Evolutionary conservation across 1,140 invertebrate genomes (phyloP).

Genomic region (Eriosoma lanigerum): DNA sequence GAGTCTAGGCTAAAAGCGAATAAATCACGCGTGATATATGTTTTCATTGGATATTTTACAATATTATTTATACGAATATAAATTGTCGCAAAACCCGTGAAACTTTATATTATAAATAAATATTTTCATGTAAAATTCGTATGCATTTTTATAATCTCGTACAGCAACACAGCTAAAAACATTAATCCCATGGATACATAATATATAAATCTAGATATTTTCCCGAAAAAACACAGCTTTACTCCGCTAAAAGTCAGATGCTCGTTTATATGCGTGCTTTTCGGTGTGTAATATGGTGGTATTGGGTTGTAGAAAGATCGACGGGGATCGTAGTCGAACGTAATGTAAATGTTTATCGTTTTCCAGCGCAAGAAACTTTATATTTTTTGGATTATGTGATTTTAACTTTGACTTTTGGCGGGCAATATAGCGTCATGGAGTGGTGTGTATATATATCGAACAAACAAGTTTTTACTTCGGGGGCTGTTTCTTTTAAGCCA

Average conservation of each 20-base stretch:
- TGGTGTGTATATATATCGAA: slow-evolving; percentile 5
- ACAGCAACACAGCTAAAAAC: neutral
- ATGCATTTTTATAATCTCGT: neutral
- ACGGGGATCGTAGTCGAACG: neutral
- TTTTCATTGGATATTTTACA: neutral
- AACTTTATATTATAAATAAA: neutral
- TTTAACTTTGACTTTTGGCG: neutral
- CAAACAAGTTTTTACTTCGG: slow-evolving; percentile 44
- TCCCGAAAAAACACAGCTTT: too few relatives aligned
- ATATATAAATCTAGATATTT: too few relatives aligned
- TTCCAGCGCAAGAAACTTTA: neutral
- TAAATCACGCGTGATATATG: neutral
- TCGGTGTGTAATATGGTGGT: neutral
- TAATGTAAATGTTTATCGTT: slow-evolving; percentile 34
- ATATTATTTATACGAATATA: neutral
- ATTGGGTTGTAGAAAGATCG: neutral
- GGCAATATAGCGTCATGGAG: neutral
- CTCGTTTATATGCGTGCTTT: neutral
- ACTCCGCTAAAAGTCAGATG: too few relatives aligned
- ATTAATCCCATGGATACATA: too few relatives aligned
- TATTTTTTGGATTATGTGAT: slow-evolving; percentile 1
- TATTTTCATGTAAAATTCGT: neutral
- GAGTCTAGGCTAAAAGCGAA: neutral
- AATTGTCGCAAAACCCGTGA: neutral
- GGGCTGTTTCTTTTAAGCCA: slow-evolving; percentile 33